Conservation (phyloP, 2,888 invertebrate species). For the Acronicta alni region DNA sequence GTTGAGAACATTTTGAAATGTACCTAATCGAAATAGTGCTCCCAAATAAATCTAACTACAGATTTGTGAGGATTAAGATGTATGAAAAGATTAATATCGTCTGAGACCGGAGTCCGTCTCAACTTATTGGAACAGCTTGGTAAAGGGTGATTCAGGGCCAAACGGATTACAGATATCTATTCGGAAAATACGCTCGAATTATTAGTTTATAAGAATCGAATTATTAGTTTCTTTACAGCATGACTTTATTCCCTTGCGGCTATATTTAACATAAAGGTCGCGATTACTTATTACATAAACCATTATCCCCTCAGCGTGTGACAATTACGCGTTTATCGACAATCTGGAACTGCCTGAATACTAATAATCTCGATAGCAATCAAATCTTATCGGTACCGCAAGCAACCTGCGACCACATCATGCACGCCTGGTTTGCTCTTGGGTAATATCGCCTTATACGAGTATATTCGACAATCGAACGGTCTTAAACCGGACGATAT, state of each 20-base stretch:
- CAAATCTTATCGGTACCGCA: not conserved
- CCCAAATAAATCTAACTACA: conserved; percentile 31
- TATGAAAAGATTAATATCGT: conserved; percentile 51
- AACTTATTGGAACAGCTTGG: conserved; percentile 44
- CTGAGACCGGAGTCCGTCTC: conserved; percentile 26
- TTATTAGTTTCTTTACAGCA: not conserved
- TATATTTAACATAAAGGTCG: not conserved
- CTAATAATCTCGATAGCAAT: conserved; percentile 5
- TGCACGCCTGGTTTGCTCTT: conserved; percentile 25
- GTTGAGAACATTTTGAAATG: conserved; percentile 27
- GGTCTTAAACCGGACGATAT: conserved; percentile 53
- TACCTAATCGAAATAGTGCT: conserved; percentile 32
- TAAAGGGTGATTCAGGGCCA: conserved; percentile 27
- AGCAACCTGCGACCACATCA: conserved; percentile 18
- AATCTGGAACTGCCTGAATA: too few relatives aligned
- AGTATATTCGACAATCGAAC: conserved; percentile 25
- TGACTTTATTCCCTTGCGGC: conserved; percentile 4
- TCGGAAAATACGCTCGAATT: conserved; percentile 29
- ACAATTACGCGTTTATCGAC: not conserved
- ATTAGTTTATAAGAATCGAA: not conserved
- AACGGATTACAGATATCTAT: conserved; percentile 31
- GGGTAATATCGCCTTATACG: conserved; percentile 20
- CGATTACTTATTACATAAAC: conserved; percentile 1
- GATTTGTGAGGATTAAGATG: conserved; percentile 41
- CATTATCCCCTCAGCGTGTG: too few relatives aligned